Conservation (phyloP, 2,888 invertebrate species). For the Heliconius aoede region DNA sequence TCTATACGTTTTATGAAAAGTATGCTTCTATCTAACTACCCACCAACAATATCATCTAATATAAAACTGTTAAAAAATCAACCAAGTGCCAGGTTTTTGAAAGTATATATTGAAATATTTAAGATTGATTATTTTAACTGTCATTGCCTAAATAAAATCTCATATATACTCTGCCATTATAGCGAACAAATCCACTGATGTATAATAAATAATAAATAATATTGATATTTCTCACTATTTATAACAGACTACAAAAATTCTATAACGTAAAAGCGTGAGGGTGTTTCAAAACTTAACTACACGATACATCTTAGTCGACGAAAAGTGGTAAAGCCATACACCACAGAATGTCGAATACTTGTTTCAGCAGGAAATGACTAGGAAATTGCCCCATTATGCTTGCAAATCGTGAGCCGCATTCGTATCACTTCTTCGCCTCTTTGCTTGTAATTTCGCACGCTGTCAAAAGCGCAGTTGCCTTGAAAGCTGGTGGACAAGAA, state of each 20-base stretch:
- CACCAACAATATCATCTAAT: no score
- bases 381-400: constrained; percentile 45
- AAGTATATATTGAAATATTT: no score
- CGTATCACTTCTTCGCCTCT: constrained; percentile 40
- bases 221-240: neutral
- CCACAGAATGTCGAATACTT: constrained; percentile 42
- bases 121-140: no score
- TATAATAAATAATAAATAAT: neutral
- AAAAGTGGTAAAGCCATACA: constrained; percentile 36
- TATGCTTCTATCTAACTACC: no score
- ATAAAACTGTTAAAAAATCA: no score
- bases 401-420: constrained; percentile 45
- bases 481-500: constrained; percentile 40
- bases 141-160: no score
- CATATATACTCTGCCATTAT: no score
- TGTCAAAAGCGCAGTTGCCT: constrained; percentile 39
- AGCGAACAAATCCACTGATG: neutral
- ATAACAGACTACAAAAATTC: neutral
- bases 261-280: constrained; percentile 17
- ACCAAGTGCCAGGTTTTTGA: no score
- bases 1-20: no score
- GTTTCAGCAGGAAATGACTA: constrained; percentile 42
- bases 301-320: constrained; percentile 36
- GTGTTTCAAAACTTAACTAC: constrained; percentile 12
- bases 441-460: constrained; percentile 33